Evolutionary conservation across 2,888 invertebrate species (phyloP), one percentile per base, ranked within the genome.

Genomic region (Acronicta alni): DNA sequence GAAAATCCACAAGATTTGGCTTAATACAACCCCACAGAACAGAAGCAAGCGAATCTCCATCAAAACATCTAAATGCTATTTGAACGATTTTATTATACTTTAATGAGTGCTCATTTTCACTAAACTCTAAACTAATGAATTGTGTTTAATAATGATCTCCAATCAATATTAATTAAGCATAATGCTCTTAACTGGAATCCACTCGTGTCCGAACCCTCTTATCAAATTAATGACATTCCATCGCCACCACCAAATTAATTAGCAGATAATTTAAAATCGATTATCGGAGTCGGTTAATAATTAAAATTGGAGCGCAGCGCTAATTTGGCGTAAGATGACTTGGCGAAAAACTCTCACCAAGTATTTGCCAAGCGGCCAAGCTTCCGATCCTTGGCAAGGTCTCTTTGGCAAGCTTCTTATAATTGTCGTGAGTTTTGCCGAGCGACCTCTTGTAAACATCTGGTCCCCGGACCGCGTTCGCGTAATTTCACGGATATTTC

Each of bases 391-490:
- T 42, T 45, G 39, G 48, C 58, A 59, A 69, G 52, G 42, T 38
- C 35, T 41, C 37, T 48, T 48, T 62, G 55, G 53, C 56, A 59
- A 59, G 64, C 41, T 55, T 42, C 56, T 64, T 58, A 52, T 57
- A 66, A 72, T 61, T 61, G 53, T 46, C 39, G 37, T 39, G 45
- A 56, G 26, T 61, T 72, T 61, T 55, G 42, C 46, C 7, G 56
- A 62, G 54, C 68, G 55, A 57, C 61, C 58, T 48, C 71, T 77
- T 67, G 57, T 65, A 65, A 72, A 73, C 79, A 79, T 70, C 75
- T 79, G 75, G 51, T 66, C 52, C 43, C 20, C 15, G 30, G 44
- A 20, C 32, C 42, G 55, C 26, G 26, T 32, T 60, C 51, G 10
- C 45, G 38, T 47, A 47, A 67, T 52, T 66, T 66, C 39, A 14